These are phyloP conservation scores for Chrysolina oricalcia DNA, from an alignment of 2,888 invertebrate species.

Conservation along the genomic window DNA sequence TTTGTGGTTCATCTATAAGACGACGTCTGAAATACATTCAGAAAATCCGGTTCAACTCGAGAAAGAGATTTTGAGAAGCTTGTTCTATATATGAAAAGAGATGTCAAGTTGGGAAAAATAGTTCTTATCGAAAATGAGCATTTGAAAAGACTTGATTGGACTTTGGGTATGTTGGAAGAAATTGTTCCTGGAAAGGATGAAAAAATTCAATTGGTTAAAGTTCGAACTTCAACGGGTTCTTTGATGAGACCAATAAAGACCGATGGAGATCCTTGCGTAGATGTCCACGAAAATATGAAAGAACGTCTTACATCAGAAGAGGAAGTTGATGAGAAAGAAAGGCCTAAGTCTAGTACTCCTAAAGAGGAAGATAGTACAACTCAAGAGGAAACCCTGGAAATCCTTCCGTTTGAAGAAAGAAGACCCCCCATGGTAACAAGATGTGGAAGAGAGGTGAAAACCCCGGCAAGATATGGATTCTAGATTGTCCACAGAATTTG, in stretches of 20 bases:
- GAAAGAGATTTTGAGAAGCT: too few relatives aligned
- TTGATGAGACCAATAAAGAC: slow-evolving; percentile 22
- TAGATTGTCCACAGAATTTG: too few relatives aligned
- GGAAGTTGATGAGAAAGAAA: neutral
- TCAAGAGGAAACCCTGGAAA: neutral
- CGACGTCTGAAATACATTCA: too few relatives aligned
- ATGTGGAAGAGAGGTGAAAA: too few relatives aligned
- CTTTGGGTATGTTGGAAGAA: too few relatives aligned
- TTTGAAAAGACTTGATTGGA: slow-evolving; percentile 15
- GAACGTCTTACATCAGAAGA: neutral
- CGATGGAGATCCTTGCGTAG: slow-evolving; percentile 55
- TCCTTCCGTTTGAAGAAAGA: neutral
- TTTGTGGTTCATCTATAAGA: too few relatives aligned
- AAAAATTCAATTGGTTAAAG: slow-evolving; percentile 13
- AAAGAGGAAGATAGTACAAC: neutral
- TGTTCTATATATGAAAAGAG: too few relatives aligned
- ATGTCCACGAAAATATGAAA: neutral
- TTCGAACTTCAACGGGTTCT: slow-evolving; percentile 21
- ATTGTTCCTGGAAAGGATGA: slow-evolving; percentile 11
- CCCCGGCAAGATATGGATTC: too few relatives aligned
- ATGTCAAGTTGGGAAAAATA: too few relatives aligned
- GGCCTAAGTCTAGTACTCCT: neutral
- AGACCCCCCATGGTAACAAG: too few relatives aligned
- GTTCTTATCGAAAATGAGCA: slow-evolving; percentile 42
- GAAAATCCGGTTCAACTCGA: too few relatives aligned